Conservation (phyloP, 2,888 invertebrate species). For the Helleia helle region DNA sequence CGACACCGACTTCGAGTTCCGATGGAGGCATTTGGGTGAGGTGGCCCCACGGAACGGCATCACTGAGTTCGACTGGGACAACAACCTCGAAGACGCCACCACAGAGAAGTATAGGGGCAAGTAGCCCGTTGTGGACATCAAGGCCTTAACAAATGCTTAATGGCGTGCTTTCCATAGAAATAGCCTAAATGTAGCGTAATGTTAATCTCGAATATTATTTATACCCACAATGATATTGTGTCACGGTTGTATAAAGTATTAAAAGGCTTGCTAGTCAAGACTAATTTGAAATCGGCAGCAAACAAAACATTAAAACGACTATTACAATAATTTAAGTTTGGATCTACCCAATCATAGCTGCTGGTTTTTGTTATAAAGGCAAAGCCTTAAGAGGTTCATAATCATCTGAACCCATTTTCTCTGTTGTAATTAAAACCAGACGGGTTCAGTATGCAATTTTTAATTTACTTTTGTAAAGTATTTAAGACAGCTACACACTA, state of each 20-base stretch:
- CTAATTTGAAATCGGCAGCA: no score
- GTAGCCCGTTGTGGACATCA: no score
- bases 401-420: no score
- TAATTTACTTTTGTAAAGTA: background rate
- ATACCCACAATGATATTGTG: background rate
- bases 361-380: no score
- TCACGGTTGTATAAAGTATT: conserved; percentile 3
- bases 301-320: no score
- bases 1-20: conserved; percentile 86
- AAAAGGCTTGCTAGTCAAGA: background rate
- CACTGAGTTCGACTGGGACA: conserved; percentile 93
- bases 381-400: no score
- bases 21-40: conserved; percentile 89
- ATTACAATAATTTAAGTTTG: no score
- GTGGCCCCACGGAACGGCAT: conserved; percentile 82
- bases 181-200: no score
- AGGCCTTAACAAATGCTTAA: background rate
- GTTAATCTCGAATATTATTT: conserved; percentile 4
- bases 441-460: background rate
- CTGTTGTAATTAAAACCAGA: background rate
- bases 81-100: conserved; percentile 82
- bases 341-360: no score
- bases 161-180: background rate
- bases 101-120: conserved; percentile 63
- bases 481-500: background rate